These are phyloP conservation scores for Myiozetetes cayanensis DNA, from an alignment of 2,113 vertebrate genomes.

Conservation along the genomic window DNA sequence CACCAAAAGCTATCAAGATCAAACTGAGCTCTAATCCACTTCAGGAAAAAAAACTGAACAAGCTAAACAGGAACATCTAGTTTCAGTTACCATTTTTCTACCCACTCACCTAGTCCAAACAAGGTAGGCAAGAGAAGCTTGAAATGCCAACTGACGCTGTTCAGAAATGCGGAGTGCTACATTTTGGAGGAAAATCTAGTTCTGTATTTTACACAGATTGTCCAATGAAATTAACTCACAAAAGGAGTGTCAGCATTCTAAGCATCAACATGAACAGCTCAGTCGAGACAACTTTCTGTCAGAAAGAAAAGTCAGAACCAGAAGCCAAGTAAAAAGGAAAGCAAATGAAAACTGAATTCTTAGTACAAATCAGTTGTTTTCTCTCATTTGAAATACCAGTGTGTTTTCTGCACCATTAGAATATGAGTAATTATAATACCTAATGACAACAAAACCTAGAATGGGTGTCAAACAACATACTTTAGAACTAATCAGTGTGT, in stretches of 20 bases:
- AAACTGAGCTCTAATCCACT: neutral
- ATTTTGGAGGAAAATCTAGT: neutral
- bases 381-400: neutral
- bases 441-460: neutral
- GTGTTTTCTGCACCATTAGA: neutral
- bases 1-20: neutral
- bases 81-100: neutral
- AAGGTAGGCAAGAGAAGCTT: neutral
- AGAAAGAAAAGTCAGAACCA: neutral
- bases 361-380: neutral
- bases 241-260: neutral
- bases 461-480: neutral
- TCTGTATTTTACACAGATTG: neutral
- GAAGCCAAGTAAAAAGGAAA: neutral
- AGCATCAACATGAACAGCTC: neutral
- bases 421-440: neutral
- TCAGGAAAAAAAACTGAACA: neutral
- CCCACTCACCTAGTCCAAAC: neutral
- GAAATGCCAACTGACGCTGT: neutral
- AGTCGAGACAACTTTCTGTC: neutral
- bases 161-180: neutral
- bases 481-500: neutral
- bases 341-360: neutral
- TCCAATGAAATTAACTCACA: neutral
- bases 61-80: neutral